These are phyloP conservation scores for Zaprionus lineosus DNA, from an alignment of 2,888 invertebrate genomes.

Conservation along the genomic window DNA sequence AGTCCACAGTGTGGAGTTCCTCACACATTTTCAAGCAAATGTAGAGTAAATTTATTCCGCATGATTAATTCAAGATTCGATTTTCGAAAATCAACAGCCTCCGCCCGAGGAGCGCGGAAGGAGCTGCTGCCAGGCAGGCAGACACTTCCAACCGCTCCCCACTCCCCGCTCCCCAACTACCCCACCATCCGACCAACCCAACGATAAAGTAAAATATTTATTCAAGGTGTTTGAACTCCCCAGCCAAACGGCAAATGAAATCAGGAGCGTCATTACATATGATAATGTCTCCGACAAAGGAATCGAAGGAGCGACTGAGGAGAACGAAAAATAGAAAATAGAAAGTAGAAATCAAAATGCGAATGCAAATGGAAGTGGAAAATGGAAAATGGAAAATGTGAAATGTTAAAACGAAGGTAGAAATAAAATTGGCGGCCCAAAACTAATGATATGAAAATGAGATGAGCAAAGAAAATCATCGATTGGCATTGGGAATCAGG, in stretches of 20 bases:
- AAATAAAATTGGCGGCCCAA: too few species aligned
- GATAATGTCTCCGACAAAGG: constrained; percentile 63
- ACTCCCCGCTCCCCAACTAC: too few species aligned
- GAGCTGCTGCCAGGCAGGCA: constrained; percentile 3
- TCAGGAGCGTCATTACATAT: constrained; percentile 79
- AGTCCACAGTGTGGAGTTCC: too few species aligned
- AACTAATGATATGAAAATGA: constrained; percentile 69
- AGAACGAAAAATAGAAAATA: constrained; percentile 11
- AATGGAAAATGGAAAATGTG: too few species aligned
- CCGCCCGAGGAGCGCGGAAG: background rate
- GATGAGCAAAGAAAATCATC: constrained; percentile 37
- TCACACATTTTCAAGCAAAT: constrained; percentile 36
- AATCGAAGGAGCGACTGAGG: constrained; percentile 3
- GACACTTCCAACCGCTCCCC: too few species aligned
- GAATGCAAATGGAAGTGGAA: constrained; percentile 22
- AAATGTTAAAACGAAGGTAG: too few species aligned
- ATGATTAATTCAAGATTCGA: constrained; percentile 81
- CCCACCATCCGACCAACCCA: too few species aligned
- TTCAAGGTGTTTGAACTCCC: constrained; percentile 76
- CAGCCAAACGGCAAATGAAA: constrained; percentile 53
- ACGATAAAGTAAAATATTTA: constrained; percentile 67
- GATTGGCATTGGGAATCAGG: constrained; percentile 21
- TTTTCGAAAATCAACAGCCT: constrained; percentile 55
- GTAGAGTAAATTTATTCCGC: constrained; percentile 80
- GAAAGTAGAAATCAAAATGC: too few species aligned